A percentile compares a stretch with the other conserved stretches of the same genome.
Conservation (phyloP, 1,140 invertebrate genomes). For the Sinonovacula constricta region DNA sequence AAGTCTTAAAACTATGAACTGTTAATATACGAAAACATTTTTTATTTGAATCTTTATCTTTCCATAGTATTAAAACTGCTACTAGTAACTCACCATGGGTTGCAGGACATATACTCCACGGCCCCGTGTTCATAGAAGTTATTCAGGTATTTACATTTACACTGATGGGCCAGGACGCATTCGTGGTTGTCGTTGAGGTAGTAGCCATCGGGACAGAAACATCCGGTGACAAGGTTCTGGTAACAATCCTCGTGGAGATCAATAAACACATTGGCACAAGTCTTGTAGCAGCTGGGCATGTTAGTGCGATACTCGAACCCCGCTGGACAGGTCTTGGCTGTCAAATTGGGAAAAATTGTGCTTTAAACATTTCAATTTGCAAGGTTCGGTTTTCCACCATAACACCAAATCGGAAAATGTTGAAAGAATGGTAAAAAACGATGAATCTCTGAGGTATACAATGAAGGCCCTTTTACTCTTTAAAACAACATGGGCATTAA, state of each 20-base stretch:
- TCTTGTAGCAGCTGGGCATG: constrained; percentile 27
- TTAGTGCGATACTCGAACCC: constrained; percentile 32
- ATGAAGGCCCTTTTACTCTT: too few species aligned
- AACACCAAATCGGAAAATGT: too few species aligned
- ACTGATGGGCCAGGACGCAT: constrained; percentile 34
- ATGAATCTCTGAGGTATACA: too few species aligned
- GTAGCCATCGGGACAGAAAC: constrained; percentile 32
- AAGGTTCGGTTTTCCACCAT: too few species aligned
- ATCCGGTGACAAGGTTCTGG: constrained; percentile 18
- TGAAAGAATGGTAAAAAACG: too few species aligned
- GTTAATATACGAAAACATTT: too few species aligned
- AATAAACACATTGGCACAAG: constrained; percentile 28
- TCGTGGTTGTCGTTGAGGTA: constrained; percentile 13
- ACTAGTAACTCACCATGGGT: constrained; percentile 39
- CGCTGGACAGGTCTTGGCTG: constrained; percentile 28
- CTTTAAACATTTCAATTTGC: too few species aligned
- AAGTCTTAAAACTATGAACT: too few species aligned
- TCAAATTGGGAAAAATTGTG: too few species aligned
- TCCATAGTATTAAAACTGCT: too few species aligned
- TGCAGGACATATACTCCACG: constrained; percentile 35
- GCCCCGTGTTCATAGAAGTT: constrained; percentile 14
- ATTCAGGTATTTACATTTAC: constrained; percentile 33
- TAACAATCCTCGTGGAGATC: constrained; percentile 5
- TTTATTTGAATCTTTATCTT: too few species aligned
- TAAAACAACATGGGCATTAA: too few species aligned